Base-by-base conservation (phyloP, 1,140 invertebrate genomes). In the Apis dorsata region DNA sequence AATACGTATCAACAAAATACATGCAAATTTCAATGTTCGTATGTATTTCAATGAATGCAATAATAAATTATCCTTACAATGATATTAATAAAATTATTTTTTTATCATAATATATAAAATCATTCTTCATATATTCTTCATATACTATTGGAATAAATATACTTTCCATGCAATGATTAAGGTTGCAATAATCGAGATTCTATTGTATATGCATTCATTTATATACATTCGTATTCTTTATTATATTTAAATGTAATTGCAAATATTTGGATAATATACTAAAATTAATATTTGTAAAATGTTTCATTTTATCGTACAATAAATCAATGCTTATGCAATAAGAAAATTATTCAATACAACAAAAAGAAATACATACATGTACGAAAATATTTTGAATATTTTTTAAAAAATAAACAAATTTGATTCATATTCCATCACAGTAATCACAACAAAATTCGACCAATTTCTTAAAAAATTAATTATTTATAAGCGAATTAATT, bases 291-390 rank as follows among this genome's bases (percentile, higher is more conserved):
- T 72, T 57, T 7, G 10, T 4, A 21, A 15, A 70, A 70, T n/a
- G 28, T 84, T 57, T 53, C 62, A 63, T 82, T 49, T 82, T 17
- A 60, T 60, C 7, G 44, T 85, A 71, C 69, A 65, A 85, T 44
- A 70, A 73, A 81, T 76, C 44, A 71, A 62, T 72, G 62, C 53
- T 21, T 59, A 65, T 28, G 51, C 51, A 44, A 51, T 80, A 78
- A 65, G 55, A 51, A 34, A 44, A 62, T 65, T 83, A 79, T 19
- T 44, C 24, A 44, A 53, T 74, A 51, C 17, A 85, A 88, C 49
- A 53, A 70, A 80, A 70, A 77, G 49, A 24, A 5, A 24, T 21
- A 3, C 13, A 8, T 7, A 13, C 3, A 51, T n/a, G n/a, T 69
- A 49, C 21, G 12, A 7, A 69, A 69, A 49, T 69, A 49, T 44